phyloP scores from a whole-genome alignment of 2,113 vertebrate species.

The Neofelis nebulosa region DNA sequence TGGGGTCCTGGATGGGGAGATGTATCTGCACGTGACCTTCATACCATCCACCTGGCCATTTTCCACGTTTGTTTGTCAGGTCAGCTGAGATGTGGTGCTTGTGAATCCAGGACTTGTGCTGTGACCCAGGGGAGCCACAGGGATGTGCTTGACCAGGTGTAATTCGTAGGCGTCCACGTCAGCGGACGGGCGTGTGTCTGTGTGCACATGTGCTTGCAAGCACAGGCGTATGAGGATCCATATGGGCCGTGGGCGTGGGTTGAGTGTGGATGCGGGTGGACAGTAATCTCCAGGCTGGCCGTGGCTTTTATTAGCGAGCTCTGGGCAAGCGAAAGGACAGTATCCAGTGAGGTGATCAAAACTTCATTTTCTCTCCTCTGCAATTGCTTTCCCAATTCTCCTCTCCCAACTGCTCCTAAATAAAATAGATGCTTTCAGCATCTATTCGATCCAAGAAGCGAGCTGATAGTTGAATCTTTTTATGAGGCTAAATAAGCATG shows the following conservation, averaged over 20 bases:
- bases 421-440: constrained; percentile 45
- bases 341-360: background rate
- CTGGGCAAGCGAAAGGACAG: background rate
- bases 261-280: background rate
- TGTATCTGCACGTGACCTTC: background rate
- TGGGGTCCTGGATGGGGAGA: background rate
- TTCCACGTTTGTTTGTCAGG: background rate
- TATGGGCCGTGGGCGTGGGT: accelerated
- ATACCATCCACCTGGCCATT: accelerated
- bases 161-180: background rate
- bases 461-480: constrained; percentile 14
- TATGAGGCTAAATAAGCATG: background rate
- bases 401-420: background rate
- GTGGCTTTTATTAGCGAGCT: background rate
- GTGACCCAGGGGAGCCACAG: background rate
- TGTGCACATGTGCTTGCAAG: background rate
- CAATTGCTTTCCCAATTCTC: background rate
- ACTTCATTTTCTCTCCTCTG: constrained; percentile 31
- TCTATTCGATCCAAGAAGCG: background rate
- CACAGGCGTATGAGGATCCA: accelerated
- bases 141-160: background rate
- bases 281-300: accelerated
- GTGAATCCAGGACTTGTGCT: background rate
- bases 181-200: background rate
- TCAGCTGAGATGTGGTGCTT: background rate